Conservation (phyloP, 2,797 vertebrate species). For the Cheirogaleus major region DNA sequence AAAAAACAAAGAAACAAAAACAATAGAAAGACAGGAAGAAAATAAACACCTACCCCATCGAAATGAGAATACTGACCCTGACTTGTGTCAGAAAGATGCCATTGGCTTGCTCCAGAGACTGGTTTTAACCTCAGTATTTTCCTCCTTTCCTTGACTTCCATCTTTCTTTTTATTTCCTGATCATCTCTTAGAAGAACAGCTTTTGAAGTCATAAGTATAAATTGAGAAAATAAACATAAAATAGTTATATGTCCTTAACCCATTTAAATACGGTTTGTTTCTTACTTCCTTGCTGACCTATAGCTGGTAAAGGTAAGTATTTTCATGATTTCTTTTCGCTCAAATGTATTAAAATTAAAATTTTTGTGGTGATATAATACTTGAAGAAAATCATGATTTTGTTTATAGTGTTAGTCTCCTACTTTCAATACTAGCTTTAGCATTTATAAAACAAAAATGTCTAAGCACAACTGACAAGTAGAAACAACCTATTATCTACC, state of each 20-base stretch:
- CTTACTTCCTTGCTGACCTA: constrained; percentile 71
- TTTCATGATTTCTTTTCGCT: neutral
- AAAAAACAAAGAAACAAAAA: neutral
- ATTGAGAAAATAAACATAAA: neutral
- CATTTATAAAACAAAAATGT: neutral
- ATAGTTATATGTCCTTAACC: neutral
- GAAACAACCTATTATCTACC: neutral
- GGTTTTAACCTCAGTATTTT: neutral
- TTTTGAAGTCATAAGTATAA: neutral
- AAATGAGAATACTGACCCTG: neutral
- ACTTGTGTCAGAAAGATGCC: neutral
- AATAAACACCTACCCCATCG: neutral
- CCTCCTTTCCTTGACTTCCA: neutral
- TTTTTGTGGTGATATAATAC: neutral
- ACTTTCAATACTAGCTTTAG: neutral
- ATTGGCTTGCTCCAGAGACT: neutral
- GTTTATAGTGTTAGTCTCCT: neutral
- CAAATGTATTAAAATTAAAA: neutral
- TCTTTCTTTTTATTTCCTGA: neutral
- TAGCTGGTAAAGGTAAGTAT: constrained; percentile 81
- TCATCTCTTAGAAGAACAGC: neutral
- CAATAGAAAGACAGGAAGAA: neutral
- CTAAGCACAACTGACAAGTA: neutral
- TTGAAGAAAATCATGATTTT: neutral
- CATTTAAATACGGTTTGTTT: constrained; percentile 46